Evolutionary conservation across 2,797 vertebrate genomes (phyloP), one percentile per base, ranked within the genome.

Genomic region (Rhinogobio ventralis): DNA sequence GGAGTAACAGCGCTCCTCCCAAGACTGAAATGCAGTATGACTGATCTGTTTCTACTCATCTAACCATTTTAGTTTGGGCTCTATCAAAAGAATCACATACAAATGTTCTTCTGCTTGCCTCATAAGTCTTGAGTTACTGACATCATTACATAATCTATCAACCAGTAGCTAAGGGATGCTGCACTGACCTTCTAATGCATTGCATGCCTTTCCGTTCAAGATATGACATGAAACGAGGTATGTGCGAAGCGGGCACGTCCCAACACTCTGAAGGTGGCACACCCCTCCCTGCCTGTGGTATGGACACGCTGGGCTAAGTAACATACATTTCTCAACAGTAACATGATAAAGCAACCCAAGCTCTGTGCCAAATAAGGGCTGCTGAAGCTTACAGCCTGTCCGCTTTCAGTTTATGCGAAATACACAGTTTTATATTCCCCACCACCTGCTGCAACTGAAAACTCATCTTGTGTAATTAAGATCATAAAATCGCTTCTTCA

Each of bases 261-360:
- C 23, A 39, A 57, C 25, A 57, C 82, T 82, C 39, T 30, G 7
- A 76, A 55, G 57, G 33, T 55, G 62, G 49, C 73, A 55, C 67
- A 57, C 82, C 51, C 51, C 64, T 33, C 36, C 51, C 51, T 46
- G n/a, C 4, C 66, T 42, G 23, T 20, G 23, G 23, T 28, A 57
- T 42, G 33, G 66, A 71, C 1, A 6, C 55, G 23, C 67, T 77
- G 36, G 28, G 39, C 82, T 36, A 68, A 60, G 82, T 71, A 69
- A 60, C 74, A 84, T 20, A 33, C 28, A 71, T 71, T 62, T 78
- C 74, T 46, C 82, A 62, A 71, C 25, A 79, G 82, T 84, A 84
- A 84, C 28, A 71, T 71, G 64, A 84, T 77, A 78, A 78, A 78
- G 73, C 36, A 45, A 57, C 64, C 45, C 82, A 57, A 77, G 19